Percentiles rank a stretch among this genome's conserved stretches.
phyloP scores from a whole-genome alignment of 2,113 vertebrate genomes.

The Scytalopus superciliaris region DNA sequence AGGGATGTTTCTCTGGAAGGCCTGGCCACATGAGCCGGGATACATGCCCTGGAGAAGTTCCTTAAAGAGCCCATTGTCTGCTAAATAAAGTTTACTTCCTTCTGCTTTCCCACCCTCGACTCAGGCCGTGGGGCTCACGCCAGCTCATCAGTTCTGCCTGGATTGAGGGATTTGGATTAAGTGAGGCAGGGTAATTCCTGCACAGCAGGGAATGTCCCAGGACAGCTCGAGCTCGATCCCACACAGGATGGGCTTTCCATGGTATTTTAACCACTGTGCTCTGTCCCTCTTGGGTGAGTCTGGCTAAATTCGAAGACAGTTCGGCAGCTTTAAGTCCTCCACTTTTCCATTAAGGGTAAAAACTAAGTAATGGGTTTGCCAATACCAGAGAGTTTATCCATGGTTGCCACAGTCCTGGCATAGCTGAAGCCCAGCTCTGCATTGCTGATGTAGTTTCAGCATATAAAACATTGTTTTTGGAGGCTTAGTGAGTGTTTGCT shows the following conservation, averaged over 20 bases:
- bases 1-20: constrained; percentile 20
- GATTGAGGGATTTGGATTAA: neutral
- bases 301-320: neutral
- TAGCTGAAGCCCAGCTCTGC: neutral
- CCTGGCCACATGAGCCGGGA: constrained; percentile 14
- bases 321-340: neutral
- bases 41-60: neutral
- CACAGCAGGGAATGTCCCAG: neutral
- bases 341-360: neutral
- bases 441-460: neutral
- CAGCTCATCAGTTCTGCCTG: neutral
- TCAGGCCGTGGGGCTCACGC: neutral
- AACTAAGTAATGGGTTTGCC: neutral
- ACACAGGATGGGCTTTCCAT: neutral
- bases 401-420: rapidly evolving
- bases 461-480: neutral
- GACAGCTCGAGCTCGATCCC: rapidly evolving
- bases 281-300: neutral
- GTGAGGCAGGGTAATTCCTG: neutral
- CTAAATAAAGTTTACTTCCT: constrained; percentile 12
- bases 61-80: constrained; percentile 44
- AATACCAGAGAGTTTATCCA: neutral
- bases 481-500: neutral
- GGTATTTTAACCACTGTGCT: neutral
- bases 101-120: neutral